These are phyloP conservation scores for Triplophysa rosa DNA, from an alignment of 2,113 vertebrate genomes.

Conservation along the genomic window DNA sequence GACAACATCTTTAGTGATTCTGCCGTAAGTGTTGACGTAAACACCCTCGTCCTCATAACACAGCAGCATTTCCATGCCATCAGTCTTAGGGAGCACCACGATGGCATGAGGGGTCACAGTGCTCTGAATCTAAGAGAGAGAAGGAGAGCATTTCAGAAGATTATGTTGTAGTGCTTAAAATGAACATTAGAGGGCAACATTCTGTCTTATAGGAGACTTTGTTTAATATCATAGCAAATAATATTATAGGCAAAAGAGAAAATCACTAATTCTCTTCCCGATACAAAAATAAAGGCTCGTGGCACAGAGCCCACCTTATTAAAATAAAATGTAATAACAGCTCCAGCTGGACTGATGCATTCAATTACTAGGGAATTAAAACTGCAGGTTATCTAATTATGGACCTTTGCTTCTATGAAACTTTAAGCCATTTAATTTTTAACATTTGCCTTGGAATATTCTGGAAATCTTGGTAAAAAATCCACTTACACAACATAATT, in stretches of 20 bases:
- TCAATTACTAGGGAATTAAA: neutral
- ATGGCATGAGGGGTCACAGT: slow-evolving; percentile 95
- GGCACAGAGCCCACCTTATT: neutral
- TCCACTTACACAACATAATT: too few species aligned
- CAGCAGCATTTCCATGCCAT: slow-evolving; percentile 98
- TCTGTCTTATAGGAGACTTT: neutral
- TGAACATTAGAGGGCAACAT: neutral
- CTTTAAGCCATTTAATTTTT: neutral
- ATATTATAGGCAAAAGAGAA: too few species aligned
- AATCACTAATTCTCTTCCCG: too few species aligned
- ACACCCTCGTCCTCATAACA: slow-evolving; percentile 98
- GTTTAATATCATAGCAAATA: too few species aligned
- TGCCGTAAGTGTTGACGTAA: slow-evolving; percentile 97
- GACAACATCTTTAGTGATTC: slow-evolving; percentile 98
- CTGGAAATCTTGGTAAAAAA: too few species aligned
- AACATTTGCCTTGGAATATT: neutral
- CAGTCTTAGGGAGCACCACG: slow-evolving; percentile 95
- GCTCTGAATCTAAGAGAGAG: slow-evolving; percentile 83
- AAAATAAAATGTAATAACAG: neutral
- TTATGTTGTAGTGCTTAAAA: slow-evolving; percentile 1
- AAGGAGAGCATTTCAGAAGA: neutral
- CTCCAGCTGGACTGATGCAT: neutral
- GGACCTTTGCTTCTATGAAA: neutral
- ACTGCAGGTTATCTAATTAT: neutral
- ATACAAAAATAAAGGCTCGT: neutral